These are phyloP conservation scores for Pavo muticus DNA, from an alignment of 2,113 vertebrate genomes.

Conservation along the genomic window DNA sequence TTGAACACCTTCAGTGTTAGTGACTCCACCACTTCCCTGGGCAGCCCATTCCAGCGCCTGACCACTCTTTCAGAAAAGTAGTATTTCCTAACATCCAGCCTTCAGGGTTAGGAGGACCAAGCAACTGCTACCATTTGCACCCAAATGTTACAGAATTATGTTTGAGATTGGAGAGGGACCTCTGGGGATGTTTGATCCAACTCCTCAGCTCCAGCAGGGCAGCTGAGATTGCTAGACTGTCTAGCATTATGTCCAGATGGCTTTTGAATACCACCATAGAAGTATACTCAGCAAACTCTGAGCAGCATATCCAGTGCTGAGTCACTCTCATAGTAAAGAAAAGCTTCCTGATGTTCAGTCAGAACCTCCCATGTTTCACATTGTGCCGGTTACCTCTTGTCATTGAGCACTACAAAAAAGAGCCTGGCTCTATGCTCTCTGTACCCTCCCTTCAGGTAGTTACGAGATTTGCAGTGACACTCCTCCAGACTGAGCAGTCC, in stretches of 20 bases:
- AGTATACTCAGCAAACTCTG: not conserved
- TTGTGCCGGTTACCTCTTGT: not conserved
- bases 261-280: not conserved
- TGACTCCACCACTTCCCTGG: no score
- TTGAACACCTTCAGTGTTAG: no score
- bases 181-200: not conserved
- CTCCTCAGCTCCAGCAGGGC: not conserved
- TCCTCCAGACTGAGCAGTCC: not conserved
- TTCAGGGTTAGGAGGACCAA: not conserved
- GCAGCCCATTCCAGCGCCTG: no score
- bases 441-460: not conserved
- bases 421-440: not conserved
- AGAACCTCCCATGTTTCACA: not conserved
- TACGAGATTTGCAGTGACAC: not conserved
- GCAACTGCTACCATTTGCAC: not conserved
- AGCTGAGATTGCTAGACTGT: not conserved
- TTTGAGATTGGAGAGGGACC: not conserved
- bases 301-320: not conserved
- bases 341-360: not conserved
- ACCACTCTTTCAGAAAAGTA: no score
- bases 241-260: not conserved
- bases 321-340: not conserved
- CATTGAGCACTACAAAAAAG: not conserved
- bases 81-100: not conserved
- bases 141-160: not conserved